A percentile compares a stretch with the other conserved stretches of the same genome.
Evolutionary conservation across 1,140 invertebrate species (phyloP).

Genomic region (Drosophila pruinosa): DNA sequence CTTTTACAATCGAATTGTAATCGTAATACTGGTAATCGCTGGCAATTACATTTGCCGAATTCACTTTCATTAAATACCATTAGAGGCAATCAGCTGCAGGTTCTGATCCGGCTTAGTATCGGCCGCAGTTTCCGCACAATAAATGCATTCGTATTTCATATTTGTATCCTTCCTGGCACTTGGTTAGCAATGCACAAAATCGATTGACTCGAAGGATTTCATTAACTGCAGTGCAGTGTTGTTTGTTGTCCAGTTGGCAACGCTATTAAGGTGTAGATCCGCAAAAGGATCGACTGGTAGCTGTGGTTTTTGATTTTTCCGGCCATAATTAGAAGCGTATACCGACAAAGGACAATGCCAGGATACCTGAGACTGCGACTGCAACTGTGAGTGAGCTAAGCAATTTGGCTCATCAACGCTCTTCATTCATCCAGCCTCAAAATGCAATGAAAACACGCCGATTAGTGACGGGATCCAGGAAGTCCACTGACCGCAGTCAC

Average conservation of each 20-base stretch:
- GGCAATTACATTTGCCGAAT: neutral
- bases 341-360: constrained; percentile 48
- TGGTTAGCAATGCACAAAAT: constrained; percentile 63
- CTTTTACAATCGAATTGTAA: neutral
- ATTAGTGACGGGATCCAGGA: constrained; percentile 61
- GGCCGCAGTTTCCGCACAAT: constrained; percentile 12
- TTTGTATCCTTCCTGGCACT: constrained; percentile 48
- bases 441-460: constrained; percentile 37
- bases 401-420: constrained; percentile 63
- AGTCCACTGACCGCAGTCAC: constrained; percentile 68
- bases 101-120: neutral
- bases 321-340: constrained; percentile 35
- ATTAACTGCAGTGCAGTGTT: constrained; percentile 44
- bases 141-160: neutral
- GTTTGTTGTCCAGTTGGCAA: constrained; percentile 34
- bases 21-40: neutral
- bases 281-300: constrained; percentile 43
- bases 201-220: constrained; percentile 64
- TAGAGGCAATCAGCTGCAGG: neutral
- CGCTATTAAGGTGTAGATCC: constrained; percentile 77
- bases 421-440: constrained; percentile 16
- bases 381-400: constrained; percentile 58
- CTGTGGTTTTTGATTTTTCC: constrained; percentile 48
- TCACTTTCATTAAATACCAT: neutral
- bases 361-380: constrained; percentile 9